Conservation (phyloP, 2,888 invertebrate species). For the Parochlus steinenii region DNA sequence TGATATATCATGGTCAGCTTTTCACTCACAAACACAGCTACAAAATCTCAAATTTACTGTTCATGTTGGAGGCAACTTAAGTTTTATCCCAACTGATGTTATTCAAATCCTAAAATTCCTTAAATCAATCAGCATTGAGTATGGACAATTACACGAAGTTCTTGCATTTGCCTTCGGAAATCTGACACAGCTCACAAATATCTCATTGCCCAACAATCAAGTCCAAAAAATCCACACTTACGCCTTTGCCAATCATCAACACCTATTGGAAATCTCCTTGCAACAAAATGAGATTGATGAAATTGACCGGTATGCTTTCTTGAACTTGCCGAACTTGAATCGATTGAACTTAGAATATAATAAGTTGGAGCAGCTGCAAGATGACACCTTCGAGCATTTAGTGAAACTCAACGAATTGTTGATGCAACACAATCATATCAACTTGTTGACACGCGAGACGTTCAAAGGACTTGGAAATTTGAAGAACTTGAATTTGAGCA, state of each 20-base stretch:
- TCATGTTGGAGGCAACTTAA: conserved; percentile 48
- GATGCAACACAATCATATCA: conserved; percentile 60
- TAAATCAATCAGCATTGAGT: conserved; percentile 49
- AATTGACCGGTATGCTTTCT: conserved; percentile 54
- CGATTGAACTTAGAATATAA: conserved; percentile 72
- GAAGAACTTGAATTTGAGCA: conserved; percentile 53
- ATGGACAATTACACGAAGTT: conserved; percentile 53
- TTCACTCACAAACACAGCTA: conserved; percentile 52
- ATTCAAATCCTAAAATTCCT: conserved; percentile 48
- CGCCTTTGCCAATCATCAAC: conserved; percentile 56
- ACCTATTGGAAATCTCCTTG: conserved; percentile 49
- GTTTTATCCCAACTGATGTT: conserved; percentile 53
- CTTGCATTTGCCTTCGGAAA: conserved; percentile 58
- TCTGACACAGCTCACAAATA: conserved; percentile 46
- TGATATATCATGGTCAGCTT: conserved; percentile 57
- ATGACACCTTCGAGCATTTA: conserved; percentile 62
- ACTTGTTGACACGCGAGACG: conserved; percentile 55
- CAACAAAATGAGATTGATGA: conserved; percentile 62
- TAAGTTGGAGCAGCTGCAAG: conserved; percentile 66
- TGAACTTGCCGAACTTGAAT: conserved; percentile 51
- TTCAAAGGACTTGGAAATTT: conserved; percentile 62
- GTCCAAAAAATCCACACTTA: conserved; percentile 49
- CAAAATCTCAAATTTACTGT: conserved; percentile 55
- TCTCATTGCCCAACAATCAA: conserved; percentile 49
- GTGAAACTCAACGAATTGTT: conserved; percentile 63